Evolutionary conservation across 2,888 invertebrate species (phyloP), one percentile per base, ranked within the genome.

Genomic region (Sinodicranocentrus sp.): DNA sequence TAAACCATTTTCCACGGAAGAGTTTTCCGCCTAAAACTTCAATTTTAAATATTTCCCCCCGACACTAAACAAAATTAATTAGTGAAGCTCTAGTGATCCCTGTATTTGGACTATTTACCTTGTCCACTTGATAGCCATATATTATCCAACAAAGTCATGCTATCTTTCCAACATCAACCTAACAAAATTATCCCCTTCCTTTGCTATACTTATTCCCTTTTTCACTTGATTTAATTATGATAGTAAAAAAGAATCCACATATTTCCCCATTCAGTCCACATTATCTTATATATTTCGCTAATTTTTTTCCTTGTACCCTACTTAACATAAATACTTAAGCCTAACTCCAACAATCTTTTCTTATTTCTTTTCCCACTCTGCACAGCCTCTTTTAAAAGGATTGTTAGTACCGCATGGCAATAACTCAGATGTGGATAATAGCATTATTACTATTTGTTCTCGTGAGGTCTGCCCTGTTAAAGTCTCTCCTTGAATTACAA

Each of bases 381-480:
- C 48, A 10, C 48, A 10, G 5, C n/a, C 48, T 17, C 48, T 48
- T 48, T 48, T 13, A 39, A 39, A n/a, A n/a, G n/a, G n/a, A n/a
- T n/a, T n/a, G n/a, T n/a, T 33, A 10, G 15, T 48, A 48, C 48
- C 48, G 48, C 48, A 48, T n/a, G 17, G 17, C 3, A 2, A 57
- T 57, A 57, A 57, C 21, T 57, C 21, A 57, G 13, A 57, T 8
- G 5, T 2, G 5, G 15, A 23, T 57, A 57, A 57, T 57, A 21
- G 23, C 57, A 57, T 57, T 57, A 57, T 57, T 57, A 57, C 23
- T 57, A 57, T 57, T 57, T 70, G 44, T 17, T 72, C 39, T 71
- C 33, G 71, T 71, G 71, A 57, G 71, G 71, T 71, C 63, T 63
- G 2, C 21, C 26, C 63, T 33, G 19, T 33, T 57, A 19, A 23